These are phyloP conservation scores for Gymnorhina tibicen DNA, from an alignment of 2,113 vertebrate species.

Conservation along the genomic window DNA sequence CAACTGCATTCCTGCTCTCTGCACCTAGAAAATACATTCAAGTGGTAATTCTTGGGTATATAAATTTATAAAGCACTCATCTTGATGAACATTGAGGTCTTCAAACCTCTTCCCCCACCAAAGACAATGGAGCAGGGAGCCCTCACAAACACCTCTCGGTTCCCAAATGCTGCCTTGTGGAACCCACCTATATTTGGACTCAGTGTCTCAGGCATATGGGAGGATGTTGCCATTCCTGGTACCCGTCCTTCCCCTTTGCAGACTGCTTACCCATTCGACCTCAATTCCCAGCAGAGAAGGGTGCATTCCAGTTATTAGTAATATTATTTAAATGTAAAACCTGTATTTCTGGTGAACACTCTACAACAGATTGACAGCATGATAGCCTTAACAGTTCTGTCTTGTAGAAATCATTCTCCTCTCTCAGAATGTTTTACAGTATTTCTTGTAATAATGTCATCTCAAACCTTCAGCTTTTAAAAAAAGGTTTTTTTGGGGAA, in stretches of 20 bases:
- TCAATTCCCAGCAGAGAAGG: not conserved
- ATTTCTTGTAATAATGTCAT: not conserved
- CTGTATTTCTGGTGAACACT: not conserved
- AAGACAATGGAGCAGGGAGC: not conserved
- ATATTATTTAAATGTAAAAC: not conserved
- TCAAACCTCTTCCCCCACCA: not conserved
- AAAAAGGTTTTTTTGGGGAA: not conserved
- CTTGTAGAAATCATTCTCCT: not conserved
- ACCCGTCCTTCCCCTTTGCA: not conserved
- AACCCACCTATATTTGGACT: not conserved
- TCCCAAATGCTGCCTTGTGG: not conserved
- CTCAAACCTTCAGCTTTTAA: not conserved
- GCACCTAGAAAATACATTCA: not conserved
- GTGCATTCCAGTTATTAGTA: not conserved
- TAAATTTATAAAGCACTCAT: not conserved
- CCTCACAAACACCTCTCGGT: fast-evolving
- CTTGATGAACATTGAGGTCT: not conserved
- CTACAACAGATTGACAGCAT: not conserved
- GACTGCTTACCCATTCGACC: not conserved
- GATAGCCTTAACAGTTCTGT: not conserved
- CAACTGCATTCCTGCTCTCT: not conserved
- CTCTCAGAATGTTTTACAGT: not conserved
- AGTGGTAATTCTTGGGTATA: not conserved
- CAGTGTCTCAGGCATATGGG: not conserved
- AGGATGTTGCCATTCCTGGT: not conserved